Conservation (phyloP, 1,140 invertebrate genomes). For the Zaprionus camerounensis region DNA sequence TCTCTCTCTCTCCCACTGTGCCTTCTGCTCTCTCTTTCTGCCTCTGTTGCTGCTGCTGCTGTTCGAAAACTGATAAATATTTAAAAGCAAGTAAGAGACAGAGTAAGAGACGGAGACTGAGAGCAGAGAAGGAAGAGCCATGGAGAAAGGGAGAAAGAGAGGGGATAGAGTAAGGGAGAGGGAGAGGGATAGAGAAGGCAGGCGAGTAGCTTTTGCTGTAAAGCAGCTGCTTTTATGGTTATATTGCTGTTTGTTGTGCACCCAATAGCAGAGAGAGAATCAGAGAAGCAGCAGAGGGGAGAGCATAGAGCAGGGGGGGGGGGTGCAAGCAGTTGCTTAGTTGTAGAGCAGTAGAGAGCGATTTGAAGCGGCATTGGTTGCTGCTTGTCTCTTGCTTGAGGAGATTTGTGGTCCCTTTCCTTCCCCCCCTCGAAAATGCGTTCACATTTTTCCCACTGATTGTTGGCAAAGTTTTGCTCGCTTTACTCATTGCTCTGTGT, state of each 20-base stretch:
- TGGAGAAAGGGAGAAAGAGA: not conserved
- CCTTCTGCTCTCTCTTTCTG: not conserved
- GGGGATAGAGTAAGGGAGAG: not conserved
- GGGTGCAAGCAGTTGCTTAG: not conserved
- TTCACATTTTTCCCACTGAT: constrained; percentile 36
- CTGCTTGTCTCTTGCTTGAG: constrained; percentile 12
- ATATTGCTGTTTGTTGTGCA: constrained; percentile 28
- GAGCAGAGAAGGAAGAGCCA: not conserved
- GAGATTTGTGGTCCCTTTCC: constrained; percentile 7
- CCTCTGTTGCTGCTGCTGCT: constrained; percentile 19
- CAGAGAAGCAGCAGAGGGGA: not conserved
- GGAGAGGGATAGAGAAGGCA: constrained; percentile 3
- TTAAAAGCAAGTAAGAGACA: constrained; percentile 43
- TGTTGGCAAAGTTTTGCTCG: constrained; percentile 26
- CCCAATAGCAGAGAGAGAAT: constrained; percentile 3
- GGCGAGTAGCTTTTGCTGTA: constrained; percentile 20
- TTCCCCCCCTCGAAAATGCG: not conserved
- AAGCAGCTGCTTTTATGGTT: constrained; percentile 45
- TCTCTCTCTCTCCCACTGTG: not conserved
- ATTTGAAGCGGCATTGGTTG: constrained; percentile 21
- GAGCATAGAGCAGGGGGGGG: not conserved
- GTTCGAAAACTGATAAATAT: constrained; percentile 65
- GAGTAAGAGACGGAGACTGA: not conserved
- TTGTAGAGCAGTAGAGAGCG: not conserved
- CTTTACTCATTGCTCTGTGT: constrained; percentile 11